Percentiles rank a stretch among this genome's conserved stretches.
phyloP scores from a whole-genome alignment of 2,888 invertebrate genomes.

The Fragum whitleyi region DNA sequence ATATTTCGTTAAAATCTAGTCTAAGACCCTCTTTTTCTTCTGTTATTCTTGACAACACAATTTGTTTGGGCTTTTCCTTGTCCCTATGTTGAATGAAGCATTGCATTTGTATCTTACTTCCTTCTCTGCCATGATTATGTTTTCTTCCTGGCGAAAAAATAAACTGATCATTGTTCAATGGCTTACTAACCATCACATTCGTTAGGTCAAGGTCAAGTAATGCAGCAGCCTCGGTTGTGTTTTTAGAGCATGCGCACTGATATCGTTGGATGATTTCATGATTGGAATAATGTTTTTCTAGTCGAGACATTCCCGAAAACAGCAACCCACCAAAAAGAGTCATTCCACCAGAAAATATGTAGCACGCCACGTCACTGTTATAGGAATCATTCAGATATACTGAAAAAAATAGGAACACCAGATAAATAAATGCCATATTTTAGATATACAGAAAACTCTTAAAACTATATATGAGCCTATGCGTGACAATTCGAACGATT shows the following conservation, averaged over 20 bases:
- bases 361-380: slow-evolving; percentile 73
- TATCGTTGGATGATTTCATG: slow-evolving; percentile 81
- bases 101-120: slow-evolving; percentile 77
- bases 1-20: slow-evolving; percentile 74
- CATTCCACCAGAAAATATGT: slow-evolving; percentile 79
- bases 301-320: slow-evolving; percentile 81
- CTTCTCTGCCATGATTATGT: slow-evolving; percentile 70
- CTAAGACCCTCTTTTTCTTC: slow-evolving; percentile 78
- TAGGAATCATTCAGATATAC: slow-evolving; percentile 78
- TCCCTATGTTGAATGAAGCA: slow-evolving; percentile 79
- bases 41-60: slow-evolving; percentile 78
- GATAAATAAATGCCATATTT: too few species aligned
- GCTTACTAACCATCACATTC: slow-evolving; percentile 76
- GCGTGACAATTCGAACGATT: too few species aligned
- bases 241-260: slow-evolving; percentile 74
- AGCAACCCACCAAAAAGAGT: slow-evolving; percentile 79
- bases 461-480: too few species aligned
- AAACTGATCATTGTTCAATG: slow-evolving; percentile 76
- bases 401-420: slow-evolving; percentile 69
- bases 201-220: slow-evolving; percentile 80
- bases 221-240: slow-evolving; percentile 80
- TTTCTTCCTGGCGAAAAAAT: slow-evolving; percentile 75
- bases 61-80: slow-evolving; percentile 77
- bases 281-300: slow-evolving; percentile 81
- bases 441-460: too few species aligned